These are phyloP conservation scores for Muscina levida DNA, from an alignment of 2,888 invertebrate species.

Conservation along the genomic window DNA sequence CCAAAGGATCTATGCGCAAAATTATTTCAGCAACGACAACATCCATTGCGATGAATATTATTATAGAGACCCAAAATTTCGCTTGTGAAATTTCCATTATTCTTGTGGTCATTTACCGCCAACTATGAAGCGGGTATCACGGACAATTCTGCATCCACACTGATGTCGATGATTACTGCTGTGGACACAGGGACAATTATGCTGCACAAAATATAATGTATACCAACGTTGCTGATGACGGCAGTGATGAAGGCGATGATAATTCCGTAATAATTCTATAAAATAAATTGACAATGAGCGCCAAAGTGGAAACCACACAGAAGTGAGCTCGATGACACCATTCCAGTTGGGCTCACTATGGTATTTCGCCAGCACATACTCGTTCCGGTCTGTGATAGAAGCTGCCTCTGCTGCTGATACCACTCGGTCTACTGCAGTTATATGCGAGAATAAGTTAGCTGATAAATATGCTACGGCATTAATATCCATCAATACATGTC, in stretches of 20 bases:
- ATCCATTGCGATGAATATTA: conserved; percentile 72
- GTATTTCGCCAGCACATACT: conserved; percentile 50
- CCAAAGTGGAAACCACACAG: conserved; percentile 46
- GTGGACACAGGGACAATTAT: not conserved
- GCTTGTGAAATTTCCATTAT: conserved; percentile 76
- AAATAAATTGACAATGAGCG: conserved; percentile 54
- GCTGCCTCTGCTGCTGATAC: conserved; percentile 11
- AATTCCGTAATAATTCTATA: conserved; percentile 44
- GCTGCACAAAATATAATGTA: conserved; percentile 34
- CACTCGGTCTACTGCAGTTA: conserved; percentile 30
- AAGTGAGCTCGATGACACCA: not conserved
- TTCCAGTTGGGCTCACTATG: conserved; percentile 42
- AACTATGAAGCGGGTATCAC: conserved; percentile 55
- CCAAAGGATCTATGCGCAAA: conserved; percentile 79
- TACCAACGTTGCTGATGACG: conserved; percentile 26
- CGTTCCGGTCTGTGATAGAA: conserved; percentile 17
- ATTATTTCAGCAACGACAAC: conserved; percentile 76
- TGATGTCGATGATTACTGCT: conserved; percentile 21
- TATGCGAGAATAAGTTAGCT: conserved; percentile 28
- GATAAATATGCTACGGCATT: conserved; percentile 44
- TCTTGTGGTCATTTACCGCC: conserved; percentile 65
- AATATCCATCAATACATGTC: conserved; percentile 58
- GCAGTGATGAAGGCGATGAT: conserved; percentile 6
- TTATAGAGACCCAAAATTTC: conserved; percentile 72
- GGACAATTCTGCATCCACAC: conserved; percentile 52